Evolutionary conservation across 2,113 vertebrate species (phyloP).

Genomic region (Pelusios castaneus): DNA sequence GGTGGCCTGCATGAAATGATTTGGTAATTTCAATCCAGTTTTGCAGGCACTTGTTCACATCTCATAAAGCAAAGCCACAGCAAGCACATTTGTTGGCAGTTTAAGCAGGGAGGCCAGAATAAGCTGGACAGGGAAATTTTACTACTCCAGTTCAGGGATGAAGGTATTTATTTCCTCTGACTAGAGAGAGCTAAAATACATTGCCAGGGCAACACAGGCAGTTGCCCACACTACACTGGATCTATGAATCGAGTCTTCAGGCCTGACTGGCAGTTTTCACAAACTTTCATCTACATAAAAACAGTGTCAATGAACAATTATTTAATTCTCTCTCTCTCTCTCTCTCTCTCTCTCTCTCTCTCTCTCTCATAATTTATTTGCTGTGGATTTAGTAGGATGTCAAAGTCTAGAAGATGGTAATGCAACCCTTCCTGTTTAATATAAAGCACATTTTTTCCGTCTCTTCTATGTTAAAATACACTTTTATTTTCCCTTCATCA

Average conservation of each 20-base stretch:
- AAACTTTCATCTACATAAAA: not conserved
- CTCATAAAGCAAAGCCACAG: not conserved
- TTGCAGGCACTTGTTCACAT: not conserved
- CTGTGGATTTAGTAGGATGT: not conserved
- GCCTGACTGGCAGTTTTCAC: not conserved
- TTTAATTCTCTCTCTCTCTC: not conserved
- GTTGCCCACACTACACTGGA: not conserved
- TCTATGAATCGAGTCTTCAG: not conserved
- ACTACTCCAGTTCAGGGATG: not conserved
- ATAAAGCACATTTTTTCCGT: not conserved
- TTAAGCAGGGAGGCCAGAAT: not conserved
- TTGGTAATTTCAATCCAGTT: not conserved
- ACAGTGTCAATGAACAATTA: rapidly evolving
- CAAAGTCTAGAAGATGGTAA: not conserved
- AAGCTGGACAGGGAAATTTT: not conserved
- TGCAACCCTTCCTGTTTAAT: not conserved
- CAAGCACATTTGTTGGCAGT: not conserved
- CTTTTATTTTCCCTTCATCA: not conserved
- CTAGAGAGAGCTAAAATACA: not conserved
- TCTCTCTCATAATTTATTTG: not conserved
- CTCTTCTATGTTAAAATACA: not conserved
- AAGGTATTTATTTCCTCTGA: not conserved
- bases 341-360: not conserved
- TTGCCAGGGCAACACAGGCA: not conserved
- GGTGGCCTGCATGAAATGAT: not conserved